These are phyloP conservation scores for Dasysyrphus albostriatus DNA, from an alignment of 2,888 invertebrate genomes.

Conservation along the genomic window DNA sequence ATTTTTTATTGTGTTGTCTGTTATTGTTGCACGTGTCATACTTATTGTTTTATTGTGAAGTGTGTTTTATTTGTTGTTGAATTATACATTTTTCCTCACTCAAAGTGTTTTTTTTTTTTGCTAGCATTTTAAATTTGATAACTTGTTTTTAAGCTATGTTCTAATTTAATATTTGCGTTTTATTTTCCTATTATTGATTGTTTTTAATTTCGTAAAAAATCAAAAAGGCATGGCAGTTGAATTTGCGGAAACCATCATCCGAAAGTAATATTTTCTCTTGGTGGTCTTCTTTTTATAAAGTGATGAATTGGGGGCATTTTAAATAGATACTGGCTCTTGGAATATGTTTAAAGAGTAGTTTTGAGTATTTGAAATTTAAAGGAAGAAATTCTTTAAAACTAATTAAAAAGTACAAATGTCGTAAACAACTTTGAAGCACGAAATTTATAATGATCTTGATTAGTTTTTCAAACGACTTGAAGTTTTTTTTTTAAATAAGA, in stretches of 20 bases:
- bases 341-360: background rate
- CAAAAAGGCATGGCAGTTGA: conserved; percentile 70
- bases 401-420: too few relatives aligned
- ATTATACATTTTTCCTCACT: conserved; percentile 21
- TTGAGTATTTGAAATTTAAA: background rate
- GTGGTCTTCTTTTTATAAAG: conserved; percentile 10
- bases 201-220: conserved; percentile 43
- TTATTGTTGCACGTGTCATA: conserved; percentile 48
- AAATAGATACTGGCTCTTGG: conserved; percentile 15
- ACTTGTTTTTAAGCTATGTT: conserved; percentile 34
- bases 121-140: conserved; percentile 1
- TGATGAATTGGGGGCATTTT: background rate
- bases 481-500: too few relatives aligned
- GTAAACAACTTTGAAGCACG: too few relatives aligned
- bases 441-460: too few relatives aligned
- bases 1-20: conserved; percentile 46
- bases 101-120: conserved; percentile 32
- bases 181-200: conserved; percentile 41
- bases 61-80: conserved; percentile 37
- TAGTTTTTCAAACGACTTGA: too few relatives aligned
- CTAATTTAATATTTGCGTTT: conserved; percentile 34
- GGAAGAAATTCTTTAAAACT: background rate
- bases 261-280: conserved; percentile 34
- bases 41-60: conserved; percentile 38
- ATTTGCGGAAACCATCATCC: conserved; percentile 71